phyloP scores from a whole-genome alignment of 2,797 vertebrate species.

The Aerospiza tachiro region DNA sequence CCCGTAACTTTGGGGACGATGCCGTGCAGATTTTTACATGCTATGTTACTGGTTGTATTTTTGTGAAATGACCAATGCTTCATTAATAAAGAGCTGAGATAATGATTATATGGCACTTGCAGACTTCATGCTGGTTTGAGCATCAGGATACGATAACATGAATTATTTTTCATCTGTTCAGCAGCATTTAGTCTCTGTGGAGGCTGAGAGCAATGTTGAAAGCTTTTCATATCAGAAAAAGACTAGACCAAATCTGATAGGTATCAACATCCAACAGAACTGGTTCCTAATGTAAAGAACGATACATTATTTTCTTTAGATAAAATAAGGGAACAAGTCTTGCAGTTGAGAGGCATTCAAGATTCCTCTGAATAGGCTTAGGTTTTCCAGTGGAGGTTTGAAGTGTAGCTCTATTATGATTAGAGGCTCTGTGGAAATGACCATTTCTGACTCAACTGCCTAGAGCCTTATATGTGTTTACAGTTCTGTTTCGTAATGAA shows the following conservation, averaged over 20 bases:
- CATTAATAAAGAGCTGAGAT: background rate
- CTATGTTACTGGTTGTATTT: background rate
- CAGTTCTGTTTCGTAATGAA: background rate
- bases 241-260: background rate
- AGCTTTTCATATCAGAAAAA: slow-evolving; percentile 13
- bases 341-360: background rate
- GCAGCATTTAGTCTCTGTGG: background rate
- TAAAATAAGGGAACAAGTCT: background rate
- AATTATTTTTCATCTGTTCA: slow-evolving; percentile 59
- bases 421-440: background rate
- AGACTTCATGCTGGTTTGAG: slow-evolving; percentile 8
- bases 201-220: slow-evolving; percentile 1
- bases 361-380: background rate
- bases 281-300: background rate
- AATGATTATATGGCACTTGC: background rate
- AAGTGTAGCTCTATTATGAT: background rate
- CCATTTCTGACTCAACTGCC: background rate
- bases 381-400: background rate
- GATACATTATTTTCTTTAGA: background rate
- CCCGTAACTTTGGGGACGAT: background rate
- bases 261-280: background rate
- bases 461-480: background rate
- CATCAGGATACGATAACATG: background rate
- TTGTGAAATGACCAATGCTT: background rate
- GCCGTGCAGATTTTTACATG: background rate